Conservation (phyloP, 2,888 invertebrate genomes). For the Apeira syringaria region DNA sequence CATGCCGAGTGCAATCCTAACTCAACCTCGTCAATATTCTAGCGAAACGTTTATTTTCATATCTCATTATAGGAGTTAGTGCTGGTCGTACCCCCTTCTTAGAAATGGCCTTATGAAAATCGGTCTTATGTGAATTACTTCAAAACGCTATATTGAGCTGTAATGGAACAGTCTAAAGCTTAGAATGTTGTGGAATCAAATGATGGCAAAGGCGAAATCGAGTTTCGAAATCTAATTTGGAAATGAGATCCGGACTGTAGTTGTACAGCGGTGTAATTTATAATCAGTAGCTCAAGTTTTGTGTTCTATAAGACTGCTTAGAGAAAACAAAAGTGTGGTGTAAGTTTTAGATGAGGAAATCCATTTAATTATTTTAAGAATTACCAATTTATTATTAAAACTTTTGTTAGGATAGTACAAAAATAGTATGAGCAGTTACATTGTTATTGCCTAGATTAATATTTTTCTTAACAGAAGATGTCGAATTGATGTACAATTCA, state of each 20-base stretch:
- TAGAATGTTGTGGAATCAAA: slow-evolving; percentile 39
- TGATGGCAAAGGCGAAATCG: slow-evolving; percentile 75
- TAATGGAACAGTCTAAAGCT: slow-evolving; percentile 31
- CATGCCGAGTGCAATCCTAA: slow-evolving; percentile 74
- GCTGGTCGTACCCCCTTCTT: slow-evolving; percentile 75
- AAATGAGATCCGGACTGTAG: slow-evolving; percentile 80
- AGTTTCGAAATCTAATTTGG: slow-evolving; percentile 81
- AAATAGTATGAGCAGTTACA: too few relatives aligned
- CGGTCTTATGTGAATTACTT: slow-evolving; percentile 19
- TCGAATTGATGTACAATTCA: too few relatives aligned
- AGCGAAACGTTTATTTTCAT: slow-evolving; percentile 81
- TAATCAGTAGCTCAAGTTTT: slow-evolving; percentile 16
- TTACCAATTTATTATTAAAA: too few relatives aligned
- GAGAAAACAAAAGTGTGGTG: too few relatives aligned
- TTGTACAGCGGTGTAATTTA: slow-evolving; percentile 14
- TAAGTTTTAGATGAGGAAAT: too few relatives aligned
- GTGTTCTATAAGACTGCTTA: too few relatives aligned
- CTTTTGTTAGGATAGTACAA: too few relatives aligned
- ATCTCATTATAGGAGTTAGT: slow-evolving; percentile 84
- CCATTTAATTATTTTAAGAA: too few relatives aligned
- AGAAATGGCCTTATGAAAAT: slow-evolving; percentile 35
- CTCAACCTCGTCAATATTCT: slow-evolving; percentile 81
- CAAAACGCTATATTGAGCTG: slow-evolving; percentile 32
- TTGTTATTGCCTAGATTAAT: too few relatives aligned
- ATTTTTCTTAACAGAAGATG: too few relatives aligned